A percentile compares a stretch with the other conserved stretches of the same genome.
Evolutionary conservation across 2,797 vertebrate genomes (phyloP).

Genomic region (Miichthys miiuy): DNA sequence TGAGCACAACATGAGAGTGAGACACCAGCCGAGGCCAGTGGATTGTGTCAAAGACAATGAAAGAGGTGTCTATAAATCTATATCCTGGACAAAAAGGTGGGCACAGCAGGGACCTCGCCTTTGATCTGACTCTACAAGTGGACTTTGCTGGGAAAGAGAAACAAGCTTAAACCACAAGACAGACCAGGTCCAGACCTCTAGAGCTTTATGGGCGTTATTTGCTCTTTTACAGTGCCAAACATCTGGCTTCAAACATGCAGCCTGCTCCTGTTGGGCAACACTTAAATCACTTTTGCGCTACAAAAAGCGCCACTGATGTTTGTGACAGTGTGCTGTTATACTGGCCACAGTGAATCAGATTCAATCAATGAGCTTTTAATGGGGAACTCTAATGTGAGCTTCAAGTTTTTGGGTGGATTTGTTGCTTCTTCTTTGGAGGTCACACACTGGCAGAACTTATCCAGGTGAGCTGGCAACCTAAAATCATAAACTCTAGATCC

Average conservation of each 20-base stretch:
- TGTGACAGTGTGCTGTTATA: constrained; percentile 9
- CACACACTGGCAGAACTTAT: background rate
- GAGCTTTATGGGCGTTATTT: constrained; percentile 44
- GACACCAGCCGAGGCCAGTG: constrained; percentile 3
- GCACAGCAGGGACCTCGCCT: constrained; percentile 16
- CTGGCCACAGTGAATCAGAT: background rate
- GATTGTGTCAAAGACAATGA: background rate
- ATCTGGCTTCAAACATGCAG: constrained; percentile 66
- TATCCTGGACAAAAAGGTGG: constrained; percentile 4
- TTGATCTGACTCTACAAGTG: constrained; percentile 15
- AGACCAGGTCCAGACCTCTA: constrained; percentile 50
- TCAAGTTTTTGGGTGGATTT: background rate
- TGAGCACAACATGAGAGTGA: background rate
- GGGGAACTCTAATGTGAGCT: background rate
- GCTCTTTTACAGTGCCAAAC: constrained; percentile 57
- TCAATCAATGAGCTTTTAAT: constrained; percentile 13
- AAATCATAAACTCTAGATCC: background rate
- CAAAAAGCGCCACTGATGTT: constrained; percentile 19
- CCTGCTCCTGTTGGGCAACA: constrained; percentile 64
- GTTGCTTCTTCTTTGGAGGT: too few relatives aligned
- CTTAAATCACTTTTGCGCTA: constrained; percentile 49
- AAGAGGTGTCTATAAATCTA: too few relatives aligned
- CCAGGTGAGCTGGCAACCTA: background rate
- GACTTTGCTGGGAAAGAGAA: constrained; percentile 21
- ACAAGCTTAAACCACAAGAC: constrained; percentile 35